Evolutionary conservation across 30 jellyfish, hydroid and myxozoan species (phyloP), one percentile per base, ranked within the genome.

Genomic region (Aurelia sp.): DNA sequence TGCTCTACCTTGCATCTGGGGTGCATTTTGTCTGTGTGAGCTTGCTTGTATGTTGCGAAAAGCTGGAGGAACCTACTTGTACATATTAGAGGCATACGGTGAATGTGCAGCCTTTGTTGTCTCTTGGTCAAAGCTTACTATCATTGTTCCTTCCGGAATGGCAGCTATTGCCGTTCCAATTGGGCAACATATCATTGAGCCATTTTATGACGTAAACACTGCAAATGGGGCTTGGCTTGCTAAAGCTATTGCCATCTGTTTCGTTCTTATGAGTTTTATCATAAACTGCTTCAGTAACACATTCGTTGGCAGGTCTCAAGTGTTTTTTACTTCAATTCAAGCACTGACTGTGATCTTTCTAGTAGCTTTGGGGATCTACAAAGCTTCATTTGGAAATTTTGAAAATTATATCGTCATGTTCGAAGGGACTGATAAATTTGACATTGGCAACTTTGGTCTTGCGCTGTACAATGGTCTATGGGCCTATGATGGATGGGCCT

Each of bases 401-500:
- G 71, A 51, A 17, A 74, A 74, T 74, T 74, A 44, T 52, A 60
- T 44, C 24, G 5, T 41, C 18, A 74, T 74, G 71, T 74, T 74
- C 47, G 72, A 44, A 24, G 31, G 51, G 33, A 35, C 62, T 24
- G 15, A 16, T 24, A 41, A 38, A 6, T 27, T 69, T 17, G 63
- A 69, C 18, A 19, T 21, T 11, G 57, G 85, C 16, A 52, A 22
- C 51, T 48, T 74, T 15, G 48, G 85, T 16, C 66, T 74, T 9
- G 85, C 85, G 33, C 5, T 74, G 30, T 74, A 74, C 72, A 52
- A 74, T 33, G 72, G 85, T 1, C 72, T 74, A 1, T 74, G 85
- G 85, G 85, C 72, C 33, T 74, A 44, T 48, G 85, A 74, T 51
- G 85, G 85, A 11, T 74, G 85, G 85, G 85, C 72, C 21, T 40